Evolutionary conservation across 2,888 invertebrate species (phyloP).

Genomic region (Drosophila trichaetosa): DNA sequence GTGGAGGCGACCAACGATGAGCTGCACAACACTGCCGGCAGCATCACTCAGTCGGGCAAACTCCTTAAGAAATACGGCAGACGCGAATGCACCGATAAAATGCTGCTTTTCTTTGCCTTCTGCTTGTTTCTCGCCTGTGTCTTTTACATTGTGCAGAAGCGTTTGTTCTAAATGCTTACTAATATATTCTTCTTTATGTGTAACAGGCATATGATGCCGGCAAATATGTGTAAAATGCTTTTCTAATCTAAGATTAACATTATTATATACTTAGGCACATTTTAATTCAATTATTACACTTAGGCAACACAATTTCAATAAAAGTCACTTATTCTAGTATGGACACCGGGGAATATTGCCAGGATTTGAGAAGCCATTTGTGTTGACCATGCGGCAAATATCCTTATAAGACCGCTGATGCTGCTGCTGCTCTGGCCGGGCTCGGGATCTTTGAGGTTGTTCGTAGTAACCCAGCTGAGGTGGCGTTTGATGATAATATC

Average conservation of each 20-base stretch:
- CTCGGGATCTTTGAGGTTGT: slow-evolving; percentile 10
- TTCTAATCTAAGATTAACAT: slow-evolving; percentile 37
- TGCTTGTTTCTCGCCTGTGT: slow-evolving; percentile 95
- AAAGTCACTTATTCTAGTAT: slow-evolving; percentile 42
- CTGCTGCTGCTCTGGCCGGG: slow-evolving; percentile 7
- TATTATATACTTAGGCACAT: slow-evolving; percentile 35
- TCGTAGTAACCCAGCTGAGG: slow-evolving; percentile 14
- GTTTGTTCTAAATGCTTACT: slow-evolving; percentile 88
- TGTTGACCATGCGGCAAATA: slow-evolving; percentile 76
- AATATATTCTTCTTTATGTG: neutral
- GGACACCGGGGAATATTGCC: slow-evolving; percentile 74
- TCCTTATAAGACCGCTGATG: slow-evolving; percentile 71
- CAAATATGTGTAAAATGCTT: slow-evolving; percentile 39
- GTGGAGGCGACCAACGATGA: slow-evolving; percentile 93
- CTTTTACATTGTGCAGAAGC: slow-evolving; percentile 95
- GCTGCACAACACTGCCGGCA: slow-evolving; percentile 93
- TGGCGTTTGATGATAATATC: slow-evolving; percentile 39
- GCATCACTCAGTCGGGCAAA: slow-evolving; percentile 95
- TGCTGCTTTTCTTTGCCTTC: slow-evolving; percentile 94
- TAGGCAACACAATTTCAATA: slow-evolving; percentile 43
- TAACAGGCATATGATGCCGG: slow-evolving; percentile 26
- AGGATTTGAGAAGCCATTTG: slow-evolving; percentile 77
- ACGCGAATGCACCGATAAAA: slow-evolving; percentile 97
- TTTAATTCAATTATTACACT: slow-evolving; percentile 21
- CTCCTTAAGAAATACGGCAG: slow-evolving; percentile 96